Evolutionary conservation across 2,888 invertebrate genomes (phyloP).

Genomic region (Hyposoter dolosus): DNA sequence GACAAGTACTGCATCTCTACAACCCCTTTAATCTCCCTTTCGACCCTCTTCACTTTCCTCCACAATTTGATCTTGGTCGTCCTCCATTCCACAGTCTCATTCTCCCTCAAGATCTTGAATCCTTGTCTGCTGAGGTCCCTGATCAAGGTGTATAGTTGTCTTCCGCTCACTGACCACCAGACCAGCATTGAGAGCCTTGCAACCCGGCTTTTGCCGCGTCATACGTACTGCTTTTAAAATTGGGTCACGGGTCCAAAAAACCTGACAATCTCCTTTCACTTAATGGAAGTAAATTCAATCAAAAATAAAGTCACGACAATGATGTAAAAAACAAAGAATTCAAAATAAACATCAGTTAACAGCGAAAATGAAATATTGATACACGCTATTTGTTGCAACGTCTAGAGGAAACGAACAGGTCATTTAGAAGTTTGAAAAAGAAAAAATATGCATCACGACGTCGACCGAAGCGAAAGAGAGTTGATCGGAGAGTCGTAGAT

Average conservation of each 20-base stretch:
- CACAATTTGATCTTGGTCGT: slow-evolving; percentile 50
- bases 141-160: slow-evolving; percentile 15
- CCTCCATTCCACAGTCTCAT: slow-evolving; percentile 1
- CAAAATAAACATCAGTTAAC: background rate
- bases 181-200: background rate
- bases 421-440: background rate
- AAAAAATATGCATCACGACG: background rate
- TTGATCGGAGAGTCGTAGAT: background rate
- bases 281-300: background rate
- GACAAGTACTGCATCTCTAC: slow-evolving; percentile 47
- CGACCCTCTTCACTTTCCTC: slow-evolving; percentile 21
- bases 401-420: background rate
- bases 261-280: background rate
- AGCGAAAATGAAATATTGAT: background rate
- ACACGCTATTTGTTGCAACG: background rate
- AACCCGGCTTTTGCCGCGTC: background rate
- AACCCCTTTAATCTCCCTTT: slow-evolving; percentile 19
- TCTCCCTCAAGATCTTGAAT: slow-evolving; percentile 40
- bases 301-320: background rate
- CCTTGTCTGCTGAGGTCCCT: background rate
- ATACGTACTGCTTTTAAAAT: background rate
- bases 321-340: background rate
- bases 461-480: background rate
- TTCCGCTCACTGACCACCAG: background rate
- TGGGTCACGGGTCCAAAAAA: background rate